Base-by-base conservation (phyloP, 1,140 invertebrate species). In the Calephelis nemesis region DNA sequence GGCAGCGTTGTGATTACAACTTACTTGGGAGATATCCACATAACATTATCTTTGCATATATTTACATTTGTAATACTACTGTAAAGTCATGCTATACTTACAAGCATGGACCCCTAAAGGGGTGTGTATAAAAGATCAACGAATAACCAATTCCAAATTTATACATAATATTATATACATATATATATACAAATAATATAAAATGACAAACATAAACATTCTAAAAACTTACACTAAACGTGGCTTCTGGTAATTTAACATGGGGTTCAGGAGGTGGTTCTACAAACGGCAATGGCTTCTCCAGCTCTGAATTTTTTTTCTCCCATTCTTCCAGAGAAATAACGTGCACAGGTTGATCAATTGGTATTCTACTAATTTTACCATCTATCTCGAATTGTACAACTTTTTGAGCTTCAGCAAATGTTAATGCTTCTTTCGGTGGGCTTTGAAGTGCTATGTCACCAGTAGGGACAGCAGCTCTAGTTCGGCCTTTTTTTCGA, bases 361-460 rank as follows among this genome's bases (percentile, higher is more conserved):
- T 93, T 4, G 92, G 88, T 67, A 94, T 92, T 68, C 94, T 84
- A 65, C 93, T 92, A 54, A 94, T 93, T 82, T 95, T 94, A 11
- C 96, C 96, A 89, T 97, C 95, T 13, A 97, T 91, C 82, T 97
- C 96, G 74, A 97, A 96, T 84, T 97, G 96, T 1, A 98, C 96
- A 50, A 97, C 94, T 90, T 96, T 95, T 79, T 97, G 96, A 12
- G 95, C 93, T 85, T 97, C 96, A 40, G 95, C 95, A 87, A 96
- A 96, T 13, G 95, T 95, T 47, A 96, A 84, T 47, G 93, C 94
- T 83, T 95, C 94, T 72, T 93, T 93, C 5, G 92, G 87, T 40
- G 91, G 89, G 67, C 87, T 91, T 81, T 93, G 83, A 68, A 93
- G 73, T 65, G 92, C 85, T 75, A 90, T 78, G 76, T 93, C 88